A percentile compares a stretch with the other conserved stretches of the same genome.
These are phyloP conservation scores for Nothobranchius furzeri DNA, from an alignment of 2,113 vertebrate genomes.

Conservation along the genomic window DNA sequence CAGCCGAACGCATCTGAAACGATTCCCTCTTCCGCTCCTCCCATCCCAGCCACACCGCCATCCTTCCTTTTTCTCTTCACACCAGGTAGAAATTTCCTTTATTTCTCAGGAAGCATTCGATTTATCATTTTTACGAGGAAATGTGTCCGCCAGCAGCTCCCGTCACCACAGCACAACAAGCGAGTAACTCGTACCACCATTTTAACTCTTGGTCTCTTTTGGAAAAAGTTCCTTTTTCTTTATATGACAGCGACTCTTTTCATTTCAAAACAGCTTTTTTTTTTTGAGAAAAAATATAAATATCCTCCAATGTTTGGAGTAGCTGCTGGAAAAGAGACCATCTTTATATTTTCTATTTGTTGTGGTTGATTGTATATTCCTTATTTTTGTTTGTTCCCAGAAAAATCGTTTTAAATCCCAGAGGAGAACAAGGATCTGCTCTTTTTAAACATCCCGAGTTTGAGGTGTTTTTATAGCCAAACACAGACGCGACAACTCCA, in stretches of 20 bases:
- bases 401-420: conserved; percentile 44
- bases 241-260: conserved; percentile 18
- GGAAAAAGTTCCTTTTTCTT: neutral
- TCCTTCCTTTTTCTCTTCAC: conserved; percentile 8
- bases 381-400: conserved; percentile 11
- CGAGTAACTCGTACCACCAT: conserved; percentile 16
- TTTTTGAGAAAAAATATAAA: conserved; percentile 31
- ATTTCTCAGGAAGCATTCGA: conserved; percentile 76
- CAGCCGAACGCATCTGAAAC: neutral
- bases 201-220: neutral
- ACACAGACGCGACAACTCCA: conserved; percentile 20
- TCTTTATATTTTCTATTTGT: conserved; percentile 63
- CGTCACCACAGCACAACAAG: conserved; percentile 50
- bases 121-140: conserved; percentile 64
- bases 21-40: neutral
- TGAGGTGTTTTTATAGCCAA: conserved; percentile 46
- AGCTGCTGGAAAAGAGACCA: conserved; percentile 54
- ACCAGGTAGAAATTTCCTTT: conserved; percentile 71
- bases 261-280: conserved; percentile 44
- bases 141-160: conserved; percentile 61
- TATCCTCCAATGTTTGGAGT: conserved; percentile 76
- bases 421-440: conserved; percentile 30
- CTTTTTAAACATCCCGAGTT: conserved; percentile 35
- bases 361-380: conserved; percentile 40
- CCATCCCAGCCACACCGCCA: neutral